Percentiles rank a stretch among this genome's conserved stretches.
Conservation (phyloP, 2,113 vertebrate species). For the Proterorhinus semilunaris region DNA sequence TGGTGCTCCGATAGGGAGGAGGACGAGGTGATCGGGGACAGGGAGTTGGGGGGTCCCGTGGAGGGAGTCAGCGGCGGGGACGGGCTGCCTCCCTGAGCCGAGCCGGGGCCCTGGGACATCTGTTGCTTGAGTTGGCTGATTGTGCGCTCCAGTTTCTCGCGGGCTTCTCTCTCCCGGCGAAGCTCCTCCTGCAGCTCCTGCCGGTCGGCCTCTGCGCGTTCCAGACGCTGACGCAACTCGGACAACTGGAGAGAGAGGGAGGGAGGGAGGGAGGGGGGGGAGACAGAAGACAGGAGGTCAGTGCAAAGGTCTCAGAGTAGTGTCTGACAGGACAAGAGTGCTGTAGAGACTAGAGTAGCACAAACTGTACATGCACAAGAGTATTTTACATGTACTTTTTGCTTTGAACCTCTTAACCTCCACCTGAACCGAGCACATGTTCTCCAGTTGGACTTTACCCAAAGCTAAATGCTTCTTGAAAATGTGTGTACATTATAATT, state of each 20-base stretch:
- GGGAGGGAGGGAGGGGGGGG: not conserved
- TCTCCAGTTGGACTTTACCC: no score
- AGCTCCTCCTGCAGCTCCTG: slow-evolving; percentile 94
- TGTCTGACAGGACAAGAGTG: not conserved
- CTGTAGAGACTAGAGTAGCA: no score
- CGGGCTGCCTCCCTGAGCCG: slow-evolving; percentile 63
- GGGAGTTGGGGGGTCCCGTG: slow-evolving; percentile 51
- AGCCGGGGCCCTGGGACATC: slow-evolving; percentile 74
- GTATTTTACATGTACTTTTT: no score
- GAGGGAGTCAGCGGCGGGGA: slow-evolving; percentile 66
- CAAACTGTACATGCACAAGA: no score
- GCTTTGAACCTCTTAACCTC: no score
- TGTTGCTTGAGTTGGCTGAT: slow-evolving; percentile 91
- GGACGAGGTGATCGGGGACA: slow-evolving; percentile 43
- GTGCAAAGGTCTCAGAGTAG: slow-evolving; percentile 13
- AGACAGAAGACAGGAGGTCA: not conserved
- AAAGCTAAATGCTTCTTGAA: no score
- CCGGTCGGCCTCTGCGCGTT: slow-evolving; percentile 90
- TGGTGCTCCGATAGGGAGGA: slow-evolving; percentile 58
- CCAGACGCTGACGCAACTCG: slow-evolving; percentile 87
- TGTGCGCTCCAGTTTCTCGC: slow-evolving; percentile 89
- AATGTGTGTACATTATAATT: no score
- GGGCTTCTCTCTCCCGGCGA: slow-evolving; percentile 88
- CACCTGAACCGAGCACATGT: no score
- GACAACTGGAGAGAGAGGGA: slow-evolving; percentile 76